Conservation (phyloP, 2,888 invertebrate species). For the Tyria jacobaeae region DNA sequence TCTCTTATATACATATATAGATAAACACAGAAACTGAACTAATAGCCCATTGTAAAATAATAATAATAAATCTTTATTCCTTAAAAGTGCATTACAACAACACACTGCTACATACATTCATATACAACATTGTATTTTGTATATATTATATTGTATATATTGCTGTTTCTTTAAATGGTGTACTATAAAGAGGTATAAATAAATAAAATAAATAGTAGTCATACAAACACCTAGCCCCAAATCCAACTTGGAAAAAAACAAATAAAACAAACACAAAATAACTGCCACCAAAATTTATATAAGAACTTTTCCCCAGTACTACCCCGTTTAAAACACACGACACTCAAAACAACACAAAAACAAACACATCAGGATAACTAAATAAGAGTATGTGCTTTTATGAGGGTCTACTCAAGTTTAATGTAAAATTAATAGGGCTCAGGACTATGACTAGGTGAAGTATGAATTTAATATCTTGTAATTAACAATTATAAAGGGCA, state of each 20-base stretch:
- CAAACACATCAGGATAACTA: slow-evolving; percentile 13
- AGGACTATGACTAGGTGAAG: no score
- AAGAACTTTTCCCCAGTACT: background rate
- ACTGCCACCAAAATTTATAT: slow-evolving; percentile 5
- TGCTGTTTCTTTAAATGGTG: no score
- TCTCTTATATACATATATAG: no score
- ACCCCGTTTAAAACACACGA: slow-evolving; percentile 7
- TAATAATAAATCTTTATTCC: no score
- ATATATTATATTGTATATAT: no score
- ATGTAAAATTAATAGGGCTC: background rate
- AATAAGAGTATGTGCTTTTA: slow-evolving; percentile 11
- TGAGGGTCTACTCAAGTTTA: slow-evolving; percentile 7
- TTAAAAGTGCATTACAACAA: no score
- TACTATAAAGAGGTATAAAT: no score
- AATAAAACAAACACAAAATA: slow-evolving; percentile 3
- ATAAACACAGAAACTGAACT: no score
- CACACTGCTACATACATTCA: no score
- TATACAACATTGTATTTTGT: no score
- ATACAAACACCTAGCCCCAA: background rate
- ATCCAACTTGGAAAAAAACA: background rate
- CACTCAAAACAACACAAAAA: slow-evolving; percentile 25
- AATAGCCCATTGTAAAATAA: no score
- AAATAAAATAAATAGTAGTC: background rate
- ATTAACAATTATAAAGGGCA: background rate
- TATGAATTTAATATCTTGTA: background rate